These are phyloP conservation scores for Rhinolophus sinicus DNA, from an alignment of 2,113 vertebrate species.

Conservation along the genomic window DNA sequence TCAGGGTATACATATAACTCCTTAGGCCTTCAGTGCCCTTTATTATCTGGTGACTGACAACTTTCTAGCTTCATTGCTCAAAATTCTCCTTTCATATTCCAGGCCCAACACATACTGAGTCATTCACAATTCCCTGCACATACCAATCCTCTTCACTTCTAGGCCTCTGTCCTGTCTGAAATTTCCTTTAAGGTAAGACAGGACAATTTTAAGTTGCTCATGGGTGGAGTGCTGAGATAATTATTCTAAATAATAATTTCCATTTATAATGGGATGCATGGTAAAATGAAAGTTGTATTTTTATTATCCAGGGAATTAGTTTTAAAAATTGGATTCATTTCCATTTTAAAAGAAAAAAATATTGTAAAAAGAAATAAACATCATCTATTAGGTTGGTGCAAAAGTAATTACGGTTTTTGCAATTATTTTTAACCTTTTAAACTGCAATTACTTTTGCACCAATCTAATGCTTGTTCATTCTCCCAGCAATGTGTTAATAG, in stretches of 20 bases:
- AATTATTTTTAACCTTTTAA: too few species aligned
- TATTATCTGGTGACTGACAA: neutral
- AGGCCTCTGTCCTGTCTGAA: neutral
- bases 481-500: neutral
- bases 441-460: too few species aligned
- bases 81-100: neutral
- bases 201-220: slow-evolving; percentile 81
- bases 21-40: neutral
- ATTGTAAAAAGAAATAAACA: neutral
- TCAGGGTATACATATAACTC: neutral
- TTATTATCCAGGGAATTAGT: neutral
- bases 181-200: slow-evolving; percentile 72
- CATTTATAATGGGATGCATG: slow-evolving; percentile 61
- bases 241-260: slow-evolving; percentile 82
- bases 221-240: slow-evolving; percentile 78
- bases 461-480: neutral
- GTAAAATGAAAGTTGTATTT: neutral
- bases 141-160: neutral
- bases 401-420: too few species aligned
- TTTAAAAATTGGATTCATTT: slow-evolving; percentile 46
- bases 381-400: neutral
- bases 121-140: neutral
- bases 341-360: slow-evolving; percentile 36
- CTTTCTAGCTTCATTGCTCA: neutral
- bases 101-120: neutral